Base-by-base conservation (phyloP, 2,797 vertebrate species). In the Pipistrellus nathusii region DNA sequence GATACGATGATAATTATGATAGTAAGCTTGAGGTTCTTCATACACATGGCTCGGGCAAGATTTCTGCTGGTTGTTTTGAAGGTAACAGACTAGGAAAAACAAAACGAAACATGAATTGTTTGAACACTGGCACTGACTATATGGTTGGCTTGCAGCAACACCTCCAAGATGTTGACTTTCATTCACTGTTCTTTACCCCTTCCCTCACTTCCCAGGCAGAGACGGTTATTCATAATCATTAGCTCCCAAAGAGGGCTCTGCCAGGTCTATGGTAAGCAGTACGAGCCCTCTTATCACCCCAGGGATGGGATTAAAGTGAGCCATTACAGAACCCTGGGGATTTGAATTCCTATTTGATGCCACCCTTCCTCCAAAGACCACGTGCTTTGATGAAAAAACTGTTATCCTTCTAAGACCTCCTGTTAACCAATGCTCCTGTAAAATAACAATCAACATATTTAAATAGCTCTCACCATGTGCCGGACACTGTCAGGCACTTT, bases 51-150 rank as follows among this genome's bases (percentile, higher is more conserved):
- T 94, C 99, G 98, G 14, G 99, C 99, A 75, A 99, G 98, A 98
- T 99, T 99, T 98, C 99, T 99, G 98, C 99, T 99, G 68, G 99
- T 99, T 23, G 99, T 99, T 98, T 99, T 99, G 97, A 99, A 99
- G 86, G 99, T 99, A 95, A 99, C 99, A 0, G 99, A 99, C 99
- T 99, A 92, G 41, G 94, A 11, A 69, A 78, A 93, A 85, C 18
- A 20, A 17, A 17, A 51, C 48, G 5, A 17, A 90, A 96, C 32
- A 73, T 7, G 41, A 80, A 48, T 83, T 81, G 13, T 90, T 93
- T 95, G 94, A 93, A 66, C 41, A 27, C 46, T 82, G 55, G 51
- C 27, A 93, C 4, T 71, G 32, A 96, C 27, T 57, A n/a, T 8
- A 81, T 55, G 35, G 86, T 2, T 46, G 25, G 73, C 73, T 57